Evolutionary conservation across 2,888 invertebrate genomes (phyloP), one percentile per base, ranked within the genome.

Genomic region (Drosophila anceps): DNA sequence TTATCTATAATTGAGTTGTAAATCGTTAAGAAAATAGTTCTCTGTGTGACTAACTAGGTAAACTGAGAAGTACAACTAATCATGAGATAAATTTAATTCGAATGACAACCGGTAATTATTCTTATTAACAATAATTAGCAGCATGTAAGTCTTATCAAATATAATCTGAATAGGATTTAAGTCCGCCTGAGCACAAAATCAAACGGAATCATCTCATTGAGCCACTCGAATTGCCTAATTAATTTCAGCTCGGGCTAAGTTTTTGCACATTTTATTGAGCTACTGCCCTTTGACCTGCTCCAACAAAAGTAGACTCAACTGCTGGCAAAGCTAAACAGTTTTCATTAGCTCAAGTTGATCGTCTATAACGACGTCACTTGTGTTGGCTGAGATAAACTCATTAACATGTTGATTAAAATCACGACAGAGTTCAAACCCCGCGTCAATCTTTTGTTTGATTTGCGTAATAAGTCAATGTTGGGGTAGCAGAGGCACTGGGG

Each of bases 381-480:
- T 68, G 37, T 57, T 57, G 67, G 46, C 66, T 69, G 57, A 71
- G 84, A 84, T 82, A 79, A 81, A 79, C 83, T 82, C 81, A 88
- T 88, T 82, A 82, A 76, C 70, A 77, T 67, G 69, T 73, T 86
- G 81, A 90, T 85, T 85, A 81, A 74, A 81, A 73, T 74, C 72
- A 50, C 51, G 48, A 50, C 72, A 71, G 54, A 62, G 78, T 78
- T 83, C 86, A 83, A 65, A 41, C 48, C 57, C 44, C 43, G 33
- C 60, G 24, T 64, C 61, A 70, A 76, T 76, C 84, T 88, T 77
- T 83, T 84, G 84, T 87, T 72, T 75, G 77, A 88, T 88, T 85
- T 81, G 73, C 81, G 86, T 81, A 82, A 88, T 82, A 88, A 79
- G 73, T 88, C 79, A 79, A 71, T 77, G 67, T 27, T 27, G 31